A percentile compares a stretch with the other conserved stretches of the same genome.
Conservation (phyloP, 30 jellyfish, hydroid and myxozoan species). For the Aurelia aurita complex sp. Pacific region DNA sequence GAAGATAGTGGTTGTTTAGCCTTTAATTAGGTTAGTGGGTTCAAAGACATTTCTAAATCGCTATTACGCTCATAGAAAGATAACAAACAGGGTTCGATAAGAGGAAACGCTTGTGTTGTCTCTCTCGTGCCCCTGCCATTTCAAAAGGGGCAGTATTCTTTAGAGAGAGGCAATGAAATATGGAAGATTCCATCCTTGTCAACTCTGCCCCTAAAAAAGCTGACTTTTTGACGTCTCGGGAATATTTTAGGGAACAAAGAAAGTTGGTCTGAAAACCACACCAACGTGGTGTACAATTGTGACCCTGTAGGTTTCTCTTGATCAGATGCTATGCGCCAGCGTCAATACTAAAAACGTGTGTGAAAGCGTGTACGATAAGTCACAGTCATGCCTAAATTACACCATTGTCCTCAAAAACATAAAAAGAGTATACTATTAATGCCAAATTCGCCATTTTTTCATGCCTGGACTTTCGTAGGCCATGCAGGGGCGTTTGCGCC, state of each 20-base stretch:
- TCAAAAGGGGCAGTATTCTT: background rate
- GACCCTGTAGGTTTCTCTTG: constrained; percentile 38
- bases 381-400: constrained; percentile 86
- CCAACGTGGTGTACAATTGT: constrained; percentile 52
- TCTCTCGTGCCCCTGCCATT: too few relatives aligned
- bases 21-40: constrained; percentile 4
- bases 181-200: background rate
- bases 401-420: constrained; percentile 67
- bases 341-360: constrained; percentile 50
- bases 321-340: constrained; percentile 18
- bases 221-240: background rate
- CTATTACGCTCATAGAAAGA: too few relatives aligned
- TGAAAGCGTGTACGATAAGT: constrained; percentile 71
- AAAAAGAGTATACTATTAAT: constrained; percentile 35
- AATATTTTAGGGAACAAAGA: constrained; percentile 15
- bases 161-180: constrained; percentile 6
- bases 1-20: background rate
- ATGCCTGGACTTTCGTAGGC: constrained; percentile 18
- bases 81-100: too few relatives aligned
- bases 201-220: background rate
- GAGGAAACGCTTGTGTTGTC: too few relatives aligned
- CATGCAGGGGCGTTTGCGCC: constrained; percentile 19
- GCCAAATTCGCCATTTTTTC: constrained; percentile 47
- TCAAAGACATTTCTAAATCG: background rate
- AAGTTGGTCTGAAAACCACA: constrained; percentile 25